A percentile compares a stretch with the other conserved stretches of the same genome.
These are phyloP conservation scores for Metaphire vulgaris DNA, from an alignment of 1,140 invertebrate genomes.

Conservation along the genomic window DNA sequence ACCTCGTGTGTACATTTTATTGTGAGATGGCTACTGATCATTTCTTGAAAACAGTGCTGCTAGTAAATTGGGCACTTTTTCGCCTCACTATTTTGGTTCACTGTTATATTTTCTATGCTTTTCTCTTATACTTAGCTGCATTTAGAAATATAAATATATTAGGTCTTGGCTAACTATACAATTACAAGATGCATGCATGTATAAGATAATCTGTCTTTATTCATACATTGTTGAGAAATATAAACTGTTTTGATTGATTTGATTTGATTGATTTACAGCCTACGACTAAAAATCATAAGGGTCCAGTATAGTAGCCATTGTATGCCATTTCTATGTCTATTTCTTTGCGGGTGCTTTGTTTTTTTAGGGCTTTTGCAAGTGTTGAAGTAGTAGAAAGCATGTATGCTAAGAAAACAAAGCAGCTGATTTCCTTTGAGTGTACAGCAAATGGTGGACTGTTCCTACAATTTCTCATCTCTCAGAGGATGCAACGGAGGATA, in stretches of 20 bases:
- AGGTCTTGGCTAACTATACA: too few relatives aligned
- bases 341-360: not conserved
- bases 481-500: slow-evolving; percentile 74
- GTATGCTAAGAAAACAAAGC: slow-evolving; percentile 63
- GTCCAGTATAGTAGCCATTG: not conserved
- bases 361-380: slow-evolving; percentile 65
- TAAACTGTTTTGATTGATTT: not conserved
- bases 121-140: too few relatives aligned
- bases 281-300: not conserved
- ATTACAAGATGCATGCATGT: not conserved
- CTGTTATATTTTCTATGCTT: too few relatives aligned
- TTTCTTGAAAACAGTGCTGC: too few relatives aligned
- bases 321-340: not conserved
- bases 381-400: slow-evolving; percentile 71
- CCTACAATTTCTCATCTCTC: slow-evolving; percentile 58
- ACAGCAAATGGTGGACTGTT: slow-evolving; percentile 78
- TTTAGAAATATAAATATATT: too few relatives aligned
- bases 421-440: slow-evolving; percentile 60
- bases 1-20: too few relatives aligned
- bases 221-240: too few relatives aligned
- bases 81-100: too few relatives aligned
- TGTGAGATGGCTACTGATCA: too few relatives aligned
- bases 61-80: too few relatives aligned
- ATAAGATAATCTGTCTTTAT: not conserved
- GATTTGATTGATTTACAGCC: not conserved